These are phyloP conservation scores for Hylaeus anthracinus DNA, from an alignment of 1,140 invertebrate genomes.

Conservation along the genomic window DNA sequence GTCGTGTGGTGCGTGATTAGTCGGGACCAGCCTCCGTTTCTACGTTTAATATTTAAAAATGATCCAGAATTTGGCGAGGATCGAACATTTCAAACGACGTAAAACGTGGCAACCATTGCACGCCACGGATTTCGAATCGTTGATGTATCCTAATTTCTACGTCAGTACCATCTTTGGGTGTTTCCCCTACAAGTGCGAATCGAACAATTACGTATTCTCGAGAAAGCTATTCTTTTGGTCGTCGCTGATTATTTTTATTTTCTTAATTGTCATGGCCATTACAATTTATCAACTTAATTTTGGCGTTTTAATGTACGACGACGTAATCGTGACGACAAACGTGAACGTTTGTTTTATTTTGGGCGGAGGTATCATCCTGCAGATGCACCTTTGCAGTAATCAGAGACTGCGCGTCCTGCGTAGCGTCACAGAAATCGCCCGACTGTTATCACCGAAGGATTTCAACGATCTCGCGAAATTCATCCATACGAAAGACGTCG, in stretches of 20 bases:
- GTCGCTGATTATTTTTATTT: constrained; percentile 23
- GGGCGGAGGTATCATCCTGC: constrained; percentile 19
- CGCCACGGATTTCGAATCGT: constrained; percentile 56
- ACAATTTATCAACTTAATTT: constrained; percentile 63
- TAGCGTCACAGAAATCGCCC: constrained; percentile 45
- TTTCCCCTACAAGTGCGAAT: constrained; percentile 55
- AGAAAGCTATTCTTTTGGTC: constrained; percentile 39
- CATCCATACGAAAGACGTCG: constrained; percentile 69
- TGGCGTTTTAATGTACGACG: neutral
- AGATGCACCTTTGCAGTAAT: constrained; percentile 43
- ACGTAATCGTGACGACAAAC: constrained; percentile 57
- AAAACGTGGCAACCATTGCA: constrained; percentile 56
- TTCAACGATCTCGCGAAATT: constrained; percentile 60
- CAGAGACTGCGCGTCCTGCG: constrained; percentile 59
- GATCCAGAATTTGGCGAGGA: no score
- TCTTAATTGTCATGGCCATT: neutral
- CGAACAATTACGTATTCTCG: constrained; percentile 22
- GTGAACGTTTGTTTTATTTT: constrained; percentile 64
- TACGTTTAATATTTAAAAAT: no score
- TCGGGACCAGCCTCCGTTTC: no score
- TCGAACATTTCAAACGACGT: neutral
- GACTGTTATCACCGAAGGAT: constrained; percentile 52
- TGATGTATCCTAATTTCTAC: constrained; percentile 58
- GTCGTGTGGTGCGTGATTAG: no score
- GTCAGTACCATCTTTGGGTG: constrained; percentile 55